These are phyloP conservation scores for Dendrolimus punctatus DNA, from an alignment of 1,140 invertebrate genomes.

Conservation along the genomic window DNA sequence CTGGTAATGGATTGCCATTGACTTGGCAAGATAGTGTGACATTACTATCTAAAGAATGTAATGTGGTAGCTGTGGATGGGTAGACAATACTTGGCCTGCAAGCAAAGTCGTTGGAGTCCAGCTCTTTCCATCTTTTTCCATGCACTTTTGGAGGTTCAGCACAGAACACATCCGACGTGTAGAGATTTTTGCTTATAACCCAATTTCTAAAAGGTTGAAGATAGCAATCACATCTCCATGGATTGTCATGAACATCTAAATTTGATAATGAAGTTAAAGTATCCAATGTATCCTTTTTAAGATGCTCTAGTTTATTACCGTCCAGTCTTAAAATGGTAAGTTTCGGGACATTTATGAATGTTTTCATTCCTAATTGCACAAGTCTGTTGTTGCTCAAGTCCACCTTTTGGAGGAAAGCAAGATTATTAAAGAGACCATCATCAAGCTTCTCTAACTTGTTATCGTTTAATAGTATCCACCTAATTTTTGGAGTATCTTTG, in stretches of 20 bases:
- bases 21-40: slow-evolving; percentile 85
- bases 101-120: slow-evolving; percentile 84
- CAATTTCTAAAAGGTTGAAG: slow-evolving; percentile 85
- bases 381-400: slow-evolving; percentile 83
- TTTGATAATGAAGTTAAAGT: slow-evolving; percentile 78
- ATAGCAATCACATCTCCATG: slow-evolving; percentile 91
- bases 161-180: slow-evolving; percentile 81
- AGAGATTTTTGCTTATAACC: slow-evolving; percentile 80
- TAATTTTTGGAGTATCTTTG: slow-evolving; percentile 76
- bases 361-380: slow-evolving; percentile 76
- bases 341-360: slow-evolving; percentile 80
- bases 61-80: slow-evolving; percentile 65
- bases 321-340: slow-evolving; percentile 79
- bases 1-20: slow-evolving; percentile 81
- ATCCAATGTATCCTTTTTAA: slow-evolving; percentile 75
- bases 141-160: slow-evolving; percentile 76
- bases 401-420: slow-evolving; percentile 82
- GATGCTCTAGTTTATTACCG: slow-evolving; percentile 79
- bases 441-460: slow-evolving; percentile 82
- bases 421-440: slow-evolving; percentile 83
- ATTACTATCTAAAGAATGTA: slow-evolving; percentile 77
- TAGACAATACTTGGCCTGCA: slow-evolving; percentile 83
- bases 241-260: slow-evolving; percentile 85
- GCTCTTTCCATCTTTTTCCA: slow-evolving; percentile 80
- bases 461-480: slow-evolving; percentile 80